Evolutionary conservation across 2,797 vertebrate species (phyloP).

Genomic region (Eleutherodactylus coqui): DNA sequence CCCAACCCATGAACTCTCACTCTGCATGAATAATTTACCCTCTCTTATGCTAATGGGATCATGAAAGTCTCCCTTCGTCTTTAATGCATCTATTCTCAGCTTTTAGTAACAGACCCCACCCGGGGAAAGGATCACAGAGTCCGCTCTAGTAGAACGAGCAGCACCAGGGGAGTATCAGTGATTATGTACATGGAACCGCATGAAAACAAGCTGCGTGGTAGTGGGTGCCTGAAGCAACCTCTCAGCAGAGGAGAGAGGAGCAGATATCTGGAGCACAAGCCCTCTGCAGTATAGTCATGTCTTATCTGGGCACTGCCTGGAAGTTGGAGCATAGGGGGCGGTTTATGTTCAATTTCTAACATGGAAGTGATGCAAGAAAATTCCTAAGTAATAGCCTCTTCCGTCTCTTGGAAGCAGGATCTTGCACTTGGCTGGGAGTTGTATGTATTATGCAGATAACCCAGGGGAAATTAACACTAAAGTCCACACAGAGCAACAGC

Average conservation of each 20-base stretch:
- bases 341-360: not conserved
- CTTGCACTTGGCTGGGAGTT: not conserved
- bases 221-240: slow-evolving; percentile 26
- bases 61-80: slow-evolving; percentile 97
- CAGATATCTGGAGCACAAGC: not conserved
- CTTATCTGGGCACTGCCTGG: slow-evolving; percentile 19
- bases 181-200: slow-evolving; percentile 66
- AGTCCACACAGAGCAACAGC: not conserved
- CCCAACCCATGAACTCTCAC: slow-evolving; percentile 99
- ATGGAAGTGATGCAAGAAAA: slow-evolving; percentile 25
- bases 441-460: not conserved
- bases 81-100: slow-evolving; percentile 92
- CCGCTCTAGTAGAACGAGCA: slow-evolving; percentile 77
- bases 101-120: slow-evolving; percentile 93
- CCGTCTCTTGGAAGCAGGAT: not conserved
- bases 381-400: slow-evolving; percentile 4
- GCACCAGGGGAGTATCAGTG: slow-evolving; percentile 70
- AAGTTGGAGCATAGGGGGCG: not conserved
- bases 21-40: slow-evolving; percentile 99
- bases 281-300: not conserved
- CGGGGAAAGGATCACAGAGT: slow-evolving; percentile 85
- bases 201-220: not conserved
- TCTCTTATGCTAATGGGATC: slow-evolving; percentile 99
- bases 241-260: slow-evolving; percentile 24
- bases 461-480: not conserved